These are phyloP conservation scores for Hydractinia symbiolongicarpus DNA, from an alignment of 30 jellyfish, hydroid and myxozoan genomes.

Conservation along the genomic window DNA sequence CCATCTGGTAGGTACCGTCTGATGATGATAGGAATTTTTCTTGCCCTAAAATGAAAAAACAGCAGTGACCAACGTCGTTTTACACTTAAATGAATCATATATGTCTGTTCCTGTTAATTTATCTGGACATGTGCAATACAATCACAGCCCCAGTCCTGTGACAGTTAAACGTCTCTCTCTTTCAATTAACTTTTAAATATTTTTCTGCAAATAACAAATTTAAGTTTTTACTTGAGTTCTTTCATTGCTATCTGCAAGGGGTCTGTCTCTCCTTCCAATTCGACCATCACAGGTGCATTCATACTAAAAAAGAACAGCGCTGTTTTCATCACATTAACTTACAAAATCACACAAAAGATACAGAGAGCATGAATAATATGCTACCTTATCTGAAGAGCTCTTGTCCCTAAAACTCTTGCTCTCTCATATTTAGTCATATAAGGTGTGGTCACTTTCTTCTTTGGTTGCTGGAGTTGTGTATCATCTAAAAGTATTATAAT, in stretches of 20 bases:
- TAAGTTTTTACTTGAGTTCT: conserved; percentile 61
- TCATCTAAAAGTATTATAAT: conserved; percentile 24
- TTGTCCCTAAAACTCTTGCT: conserved; percentile 95
- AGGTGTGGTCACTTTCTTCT: conserved; percentile 90
- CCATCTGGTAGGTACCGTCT: conserved; percentile 97
- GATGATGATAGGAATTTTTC: conserved; percentile 83
- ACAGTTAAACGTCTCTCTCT: background rate
- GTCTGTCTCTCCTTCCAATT: conserved; percentile 95
- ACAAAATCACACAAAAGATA: background rate
- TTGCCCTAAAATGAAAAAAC: conserved; percentile 37
- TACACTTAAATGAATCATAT: background rate
- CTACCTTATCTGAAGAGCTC: conserved; percentile 93
- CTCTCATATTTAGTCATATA: conserved; percentile 96
- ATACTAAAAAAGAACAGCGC: conserved; percentile 38
- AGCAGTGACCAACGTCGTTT: background rate
- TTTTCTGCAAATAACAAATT: background rate
- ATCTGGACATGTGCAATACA: background rate
- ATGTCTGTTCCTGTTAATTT: background rate
- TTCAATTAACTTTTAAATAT: too few relatives aligned
- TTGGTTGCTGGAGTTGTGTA: conserved; percentile 43
- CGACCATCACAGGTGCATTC: conserved; percentile 99
- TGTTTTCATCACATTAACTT: too few relatives aligned
- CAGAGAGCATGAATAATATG: background rate
- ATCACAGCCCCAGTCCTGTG: background rate
- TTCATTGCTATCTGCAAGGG: conserved; percentile 95